A percentile compares a stretch with the other conserved stretches of the same genome.
phyloP scores from a whole-genome alignment of 2,797 vertebrate genomes.

The Myripristis jacobus region DNA sequence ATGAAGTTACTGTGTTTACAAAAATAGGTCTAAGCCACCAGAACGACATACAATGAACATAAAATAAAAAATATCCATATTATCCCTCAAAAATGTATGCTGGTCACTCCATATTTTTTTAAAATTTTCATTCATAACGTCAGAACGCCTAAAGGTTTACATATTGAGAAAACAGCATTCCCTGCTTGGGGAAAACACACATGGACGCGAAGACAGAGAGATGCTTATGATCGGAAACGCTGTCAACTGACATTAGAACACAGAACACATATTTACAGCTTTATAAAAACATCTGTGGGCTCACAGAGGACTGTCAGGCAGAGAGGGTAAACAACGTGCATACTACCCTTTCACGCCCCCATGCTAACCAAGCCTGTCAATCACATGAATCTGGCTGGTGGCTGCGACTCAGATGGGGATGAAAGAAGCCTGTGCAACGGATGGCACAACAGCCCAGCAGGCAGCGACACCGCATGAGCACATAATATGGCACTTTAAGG shows the following conservation, averaged over 20 bases:
- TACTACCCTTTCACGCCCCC: constrained; percentile 56
- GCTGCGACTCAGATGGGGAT: constrained; percentile 53
- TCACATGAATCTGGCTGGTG: constrained; percentile 59
- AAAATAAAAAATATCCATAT: constrained; percentile 28
- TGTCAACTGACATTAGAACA: constrained; percentile 69
- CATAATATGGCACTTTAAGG: constrained; percentile 36
- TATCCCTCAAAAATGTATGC: constrained; percentile 29
- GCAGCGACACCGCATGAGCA: constrained; percentile 2
- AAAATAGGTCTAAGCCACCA: no score
- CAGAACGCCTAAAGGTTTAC: constrained; percentile 48
- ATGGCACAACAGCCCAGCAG: constrained; percentile 23
- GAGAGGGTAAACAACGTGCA: constrained; percentile 71
- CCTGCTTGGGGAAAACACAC: constrained; percentile 34
- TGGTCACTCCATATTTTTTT: constrained; percentile 9
- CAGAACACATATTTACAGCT: constrained; percentile 63
- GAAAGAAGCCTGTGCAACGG: constrained; percentile 34
- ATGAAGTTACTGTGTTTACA: no score
- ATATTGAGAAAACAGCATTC: constrained; percentile 29
- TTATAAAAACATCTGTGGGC: constrained; percentile 72
- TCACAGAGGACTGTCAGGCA: constrained; percentile 61
- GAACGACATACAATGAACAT: no score
- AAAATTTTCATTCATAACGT: constrained; percentile 54
- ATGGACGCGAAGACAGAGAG: constrained; percentile 57
- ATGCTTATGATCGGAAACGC: constrained; percentile 55
- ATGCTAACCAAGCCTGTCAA: constrained; percentile 65